phyloP scores from a whole-genome alignment of 2,797 vertebrate genomes.

The Phalloptychus januarius region DNA sequence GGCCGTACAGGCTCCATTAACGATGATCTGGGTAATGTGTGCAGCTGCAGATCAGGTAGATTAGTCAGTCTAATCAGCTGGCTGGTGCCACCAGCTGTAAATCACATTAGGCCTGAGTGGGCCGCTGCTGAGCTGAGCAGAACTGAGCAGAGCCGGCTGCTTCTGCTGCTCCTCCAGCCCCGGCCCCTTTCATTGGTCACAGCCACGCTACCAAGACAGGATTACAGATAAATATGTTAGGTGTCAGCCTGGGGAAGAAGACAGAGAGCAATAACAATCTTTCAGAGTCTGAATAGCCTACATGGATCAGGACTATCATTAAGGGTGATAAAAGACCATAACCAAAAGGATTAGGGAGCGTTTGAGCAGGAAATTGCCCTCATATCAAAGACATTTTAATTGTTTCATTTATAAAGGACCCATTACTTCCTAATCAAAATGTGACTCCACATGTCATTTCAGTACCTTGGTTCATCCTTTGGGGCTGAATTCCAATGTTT shows the following conservation, averaged over 20 bases:
- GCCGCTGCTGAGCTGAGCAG: conserved; percentile 58
- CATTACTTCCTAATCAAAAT: conserved; percentile 66
- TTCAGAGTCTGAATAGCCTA: conserved; percentile 46
- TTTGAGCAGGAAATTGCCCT: conserved; percentile 69
- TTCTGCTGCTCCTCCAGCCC: conserved; percentile 56
- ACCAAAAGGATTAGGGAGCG: conserved; percentile 71
- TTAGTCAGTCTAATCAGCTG: conserved; percentile 75
- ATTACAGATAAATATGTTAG: conserved; percentile 80
- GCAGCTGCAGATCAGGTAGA: conserved; percentile 73
- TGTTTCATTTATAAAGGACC: conserved; percentile 68
- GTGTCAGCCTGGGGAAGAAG: conserved; percentile 70
- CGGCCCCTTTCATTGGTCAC: conserved; percentile 76
- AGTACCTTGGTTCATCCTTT: conserved; percentile 22
- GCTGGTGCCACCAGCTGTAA: conserved; percentile 65
- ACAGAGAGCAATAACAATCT: conserved; percentile 66
- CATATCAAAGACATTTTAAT: conserved; percentile 56
- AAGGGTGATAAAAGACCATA: conserved; percentile 68
- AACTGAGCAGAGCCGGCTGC: conserved; percentile 37
- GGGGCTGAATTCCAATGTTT: conserved; percentile 9
- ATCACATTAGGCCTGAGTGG: conserved; percentile 74
- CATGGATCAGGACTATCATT: conserved; percentile 67
- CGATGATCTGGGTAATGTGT: conserved; percentile 70
- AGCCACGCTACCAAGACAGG: conserved; percentile 66
- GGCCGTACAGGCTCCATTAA: conserved; percentile 34
- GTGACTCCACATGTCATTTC: conserved; percentile 37